Evolutionary conservation across 2,113 vertebrate genomes (phyloP), one percentile per base, ranked within the genome.

Genomic region (Anser cygnoides): DNA sequence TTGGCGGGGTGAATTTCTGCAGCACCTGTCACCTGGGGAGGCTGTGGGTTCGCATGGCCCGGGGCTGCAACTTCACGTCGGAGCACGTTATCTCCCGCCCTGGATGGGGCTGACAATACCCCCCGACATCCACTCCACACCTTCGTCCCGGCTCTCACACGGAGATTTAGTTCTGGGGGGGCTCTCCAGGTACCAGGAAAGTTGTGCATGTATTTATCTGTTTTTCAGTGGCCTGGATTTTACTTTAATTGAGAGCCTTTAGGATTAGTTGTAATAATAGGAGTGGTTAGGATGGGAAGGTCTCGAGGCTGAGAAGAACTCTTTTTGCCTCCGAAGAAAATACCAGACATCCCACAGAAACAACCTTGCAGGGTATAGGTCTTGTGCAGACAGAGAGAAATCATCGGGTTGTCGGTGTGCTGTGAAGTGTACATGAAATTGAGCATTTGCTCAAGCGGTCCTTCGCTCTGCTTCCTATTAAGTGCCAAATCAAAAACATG

Each of bases 1-100:
- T 43, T 9, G 68, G 91, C 44, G 7, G 23, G 76, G 75, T 41
- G 35, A 62, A 46, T 83, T 63, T 87, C 61, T 55, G 73, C 79
- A 89, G 91, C 97, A 97, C 95, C 96, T 96, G 96, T 95, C 97
- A 92, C 96, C 96, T 92, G 95, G 76, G 80, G 85, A 89, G 78
- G 81, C 2, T 58, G 94, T 62, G 81, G 78, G 84, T 95, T 86
- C 66, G 43, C 62, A 28, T 17, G 61, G 54, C 90, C 91, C 35
- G 37, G 57, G 90, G 96, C 87, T 67, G 7, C 1, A 17, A 26
- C 67, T 83, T 93, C 91, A 67, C 80, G 23, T 82, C 68, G 80
- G 83, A 80, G 96, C 46, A 29, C 44, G 4, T 89, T 92, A 84
- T 92, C 92, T 61, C 70, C 70, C 78, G 35, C 67, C 19, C 43